Percentiles rank a stretch among this genome's conserved stretches.
phyloP scores from a whole-genome alignment of 35 echinoderm and acorn worm genomes.

The Heliocidaris erythrogramma region DNA sequence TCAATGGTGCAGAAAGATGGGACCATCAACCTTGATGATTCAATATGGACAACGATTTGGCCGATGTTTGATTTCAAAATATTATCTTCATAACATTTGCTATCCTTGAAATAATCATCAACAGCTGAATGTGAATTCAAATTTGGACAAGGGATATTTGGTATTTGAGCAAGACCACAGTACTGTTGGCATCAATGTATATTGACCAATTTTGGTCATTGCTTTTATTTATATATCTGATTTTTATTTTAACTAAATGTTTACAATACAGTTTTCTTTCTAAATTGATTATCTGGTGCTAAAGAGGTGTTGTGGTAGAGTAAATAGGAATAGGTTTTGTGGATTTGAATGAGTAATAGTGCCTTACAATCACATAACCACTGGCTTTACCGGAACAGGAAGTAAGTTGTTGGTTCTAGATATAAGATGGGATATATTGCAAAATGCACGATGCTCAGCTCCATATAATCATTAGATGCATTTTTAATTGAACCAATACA shows the following conservation, averaged over 20 bases:
- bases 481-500: too few species aligned
- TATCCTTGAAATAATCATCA: constrained; percentile 1
- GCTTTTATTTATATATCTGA: not conserved
- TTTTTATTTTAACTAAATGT: not conserved
- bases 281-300: not conserved
- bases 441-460: not conserved
- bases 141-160: not conserved
- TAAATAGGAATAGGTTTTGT: not conserved
- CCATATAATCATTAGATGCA: too few species aligned
- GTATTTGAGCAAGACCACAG: not conserved
- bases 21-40: constrained; percentile 8
- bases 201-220: not conserved
- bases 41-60: not conserved
- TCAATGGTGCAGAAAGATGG: not conserved
- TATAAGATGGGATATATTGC: not conserved
- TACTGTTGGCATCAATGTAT: not conserved
- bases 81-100: not conserved
- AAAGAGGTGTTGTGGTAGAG: not conserved
- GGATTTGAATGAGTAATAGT: not conserved
- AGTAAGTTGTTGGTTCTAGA: not conserved
- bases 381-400: not conserved
- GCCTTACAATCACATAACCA: not conserved
- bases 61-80: not conserved
- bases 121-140: not conserved
- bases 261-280: not conserved